Evolutionary conservation across 2,888 invertebrate genomes (phyloP).

Genomic region (Branchinecta sandiegonensis): DNA sequence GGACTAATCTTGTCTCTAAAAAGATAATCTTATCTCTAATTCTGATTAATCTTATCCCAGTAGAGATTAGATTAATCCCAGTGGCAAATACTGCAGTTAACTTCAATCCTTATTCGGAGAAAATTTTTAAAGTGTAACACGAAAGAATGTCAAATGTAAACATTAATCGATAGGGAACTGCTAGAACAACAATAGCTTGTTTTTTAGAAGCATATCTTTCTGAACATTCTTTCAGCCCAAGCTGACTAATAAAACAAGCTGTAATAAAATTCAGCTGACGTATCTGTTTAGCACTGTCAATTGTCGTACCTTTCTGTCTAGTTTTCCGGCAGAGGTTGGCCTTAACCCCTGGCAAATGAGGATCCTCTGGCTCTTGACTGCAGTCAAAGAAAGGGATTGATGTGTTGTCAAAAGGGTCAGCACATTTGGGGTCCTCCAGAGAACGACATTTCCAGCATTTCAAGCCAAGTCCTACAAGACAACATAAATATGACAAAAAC

Average conservation of each 20-base stretch:
- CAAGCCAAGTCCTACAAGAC: slow-evolving; percentile 35
- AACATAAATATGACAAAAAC: not conserved
- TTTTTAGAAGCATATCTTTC: too few relatives aligned
- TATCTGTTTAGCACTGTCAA: not conserved
- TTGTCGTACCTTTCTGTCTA: slow-evolving; percentile 59
- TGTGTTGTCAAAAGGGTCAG: slow-evolving; percentile 79
- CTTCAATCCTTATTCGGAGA: too few relatives aligned
- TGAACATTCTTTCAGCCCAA: too few relatives aligned
- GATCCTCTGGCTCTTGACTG: slow-evolving; percentile 42
- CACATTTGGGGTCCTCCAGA: slow-evolving; percentile 73
- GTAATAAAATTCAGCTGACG: too few relatives aligned
- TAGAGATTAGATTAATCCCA: too few relatives aligned
- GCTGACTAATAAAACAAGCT: too few relatives aligned
- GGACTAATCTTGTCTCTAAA: too few relatives aligned
- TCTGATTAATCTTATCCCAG: too few relatives aligned
- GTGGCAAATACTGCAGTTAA: too few relatives aligned
- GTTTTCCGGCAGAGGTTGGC: slow-evolving; percentile 83
- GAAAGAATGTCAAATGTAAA: slow-evolving; percentile 21
- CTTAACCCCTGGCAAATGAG: slow-evolving; percentile 50
- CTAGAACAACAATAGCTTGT: not conserved
- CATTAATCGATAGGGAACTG: slow-evolving; percentile 19
- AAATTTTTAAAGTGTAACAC: too few relatives aligned
- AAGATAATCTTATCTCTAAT: too few relatives aligned
- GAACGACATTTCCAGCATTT: slow-evolving; percentile 88
- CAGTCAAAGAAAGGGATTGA: slow-evolving; percentile 75